Percentiles rank a stretch among this genome's conserved stretches.
These are phyloP conservation scores for Steinernema scapterisci DNA, from an alignment of 2,888 invertebrate genomes.

Conservation along the genomic window DNA sequence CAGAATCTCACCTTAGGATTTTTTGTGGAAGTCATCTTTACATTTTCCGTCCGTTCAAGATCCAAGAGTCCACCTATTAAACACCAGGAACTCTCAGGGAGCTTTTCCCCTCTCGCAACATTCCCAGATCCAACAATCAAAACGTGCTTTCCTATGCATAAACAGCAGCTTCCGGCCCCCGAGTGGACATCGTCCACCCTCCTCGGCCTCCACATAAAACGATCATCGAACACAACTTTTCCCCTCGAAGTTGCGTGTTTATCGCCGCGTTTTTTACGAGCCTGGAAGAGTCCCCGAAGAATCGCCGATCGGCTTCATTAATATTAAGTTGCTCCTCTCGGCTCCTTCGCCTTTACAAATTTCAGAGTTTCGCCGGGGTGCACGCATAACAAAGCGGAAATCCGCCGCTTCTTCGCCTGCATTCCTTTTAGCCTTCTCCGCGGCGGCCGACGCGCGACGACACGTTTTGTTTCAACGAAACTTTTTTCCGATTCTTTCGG, in stretches of 20 bases:
- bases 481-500: slow-evolving; percentile 15
- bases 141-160: too few species aligned
- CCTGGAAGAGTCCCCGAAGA: not conserved
- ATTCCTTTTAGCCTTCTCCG: not conserved
- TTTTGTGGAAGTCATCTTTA: too few species aligned
- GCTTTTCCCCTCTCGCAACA: too few species aligned
- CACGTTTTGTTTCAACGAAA: slow-evolving; percentile 23
- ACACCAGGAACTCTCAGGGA: too few species aligned
- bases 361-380: not conserved
- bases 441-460: slow-evolving; percentile 22
- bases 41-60: too few species aligned
- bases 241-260: slow-evolving; percentile 16
- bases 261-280: slow-evolving; percentile 26
- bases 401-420: not conserved
- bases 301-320: slow-evolving; percentile 8
- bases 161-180: too few species aligned
- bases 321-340: slow-evolving; percentile 19
- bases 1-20: too few species aligned
- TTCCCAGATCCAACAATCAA: too few species aligned
- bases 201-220: too few species aligned
- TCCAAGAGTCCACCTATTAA: too few species aligned
- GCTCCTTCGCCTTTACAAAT: too few species aligned
- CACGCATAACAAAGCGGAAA: not conserved
- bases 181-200: too few species aligned
- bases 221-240: slow-evolving; percentile 2